Conservation (phyloP, 2,797 vertebrate species). For the Erethizon dorsatum region DNA sequence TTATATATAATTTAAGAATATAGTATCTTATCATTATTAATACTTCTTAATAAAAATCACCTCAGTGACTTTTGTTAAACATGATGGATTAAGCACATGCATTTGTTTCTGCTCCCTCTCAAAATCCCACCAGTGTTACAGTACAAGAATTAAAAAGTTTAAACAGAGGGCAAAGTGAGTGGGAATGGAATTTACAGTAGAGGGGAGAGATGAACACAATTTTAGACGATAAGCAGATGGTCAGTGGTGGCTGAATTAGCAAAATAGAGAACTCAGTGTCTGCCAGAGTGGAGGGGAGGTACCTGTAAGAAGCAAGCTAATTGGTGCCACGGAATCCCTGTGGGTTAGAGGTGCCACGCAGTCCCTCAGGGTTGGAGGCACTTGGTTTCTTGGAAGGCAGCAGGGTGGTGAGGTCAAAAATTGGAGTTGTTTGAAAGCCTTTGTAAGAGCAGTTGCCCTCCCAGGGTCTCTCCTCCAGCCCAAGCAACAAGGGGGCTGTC, state of each 20-base stretch:
- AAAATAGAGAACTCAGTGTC: background rate
- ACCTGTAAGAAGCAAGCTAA: background rate
- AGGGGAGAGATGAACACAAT: background rate
- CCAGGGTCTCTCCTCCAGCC: background rate
- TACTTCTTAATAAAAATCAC: slow-evolving; percentile 20
- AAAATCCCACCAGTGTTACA: slow-evolving; percentile 6
- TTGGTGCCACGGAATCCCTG: background rate
- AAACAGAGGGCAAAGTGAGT: background rate
- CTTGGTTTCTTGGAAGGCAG: background rate
- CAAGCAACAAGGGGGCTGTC: background rate
- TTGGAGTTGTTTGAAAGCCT: background rate
- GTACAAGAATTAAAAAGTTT: slow-evolving; percentile 23
- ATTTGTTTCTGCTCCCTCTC: background rate
- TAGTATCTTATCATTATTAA: background rate
- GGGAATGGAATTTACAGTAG: background rate
- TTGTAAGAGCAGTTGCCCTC: background rate
- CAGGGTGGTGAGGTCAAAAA: background rate
- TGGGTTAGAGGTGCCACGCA: too few species aligned
- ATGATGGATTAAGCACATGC: background rate
- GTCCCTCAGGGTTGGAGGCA: background rate
- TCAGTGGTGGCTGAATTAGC: background rate
- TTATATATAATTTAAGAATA: background rate
- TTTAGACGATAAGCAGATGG: background rate
- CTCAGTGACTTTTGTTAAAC: background rate
- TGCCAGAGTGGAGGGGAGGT: background rate